These are phyloP conservation scores for Strigamia transsilvanica DNA, from an alignment of 2,888 invertebrate genomes.

Conservation along the genomic window DNA sequence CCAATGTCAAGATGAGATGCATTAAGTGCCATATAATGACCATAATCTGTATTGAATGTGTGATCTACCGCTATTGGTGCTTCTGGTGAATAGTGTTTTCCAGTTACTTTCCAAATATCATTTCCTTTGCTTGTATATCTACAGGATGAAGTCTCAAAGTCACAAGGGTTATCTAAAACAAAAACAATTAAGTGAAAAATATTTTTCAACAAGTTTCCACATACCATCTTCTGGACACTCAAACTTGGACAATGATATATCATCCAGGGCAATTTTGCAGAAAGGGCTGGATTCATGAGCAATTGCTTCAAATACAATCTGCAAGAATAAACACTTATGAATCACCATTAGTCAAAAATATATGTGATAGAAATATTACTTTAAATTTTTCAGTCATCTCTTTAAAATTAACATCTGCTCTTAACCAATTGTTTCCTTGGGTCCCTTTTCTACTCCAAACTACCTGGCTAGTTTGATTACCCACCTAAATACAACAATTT, in stretches of 20 bases:
- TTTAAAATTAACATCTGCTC: not conserved
- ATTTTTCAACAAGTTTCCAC: no score
- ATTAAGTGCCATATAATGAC: not conserved
- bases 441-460: not conserved
- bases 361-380: not conserved
- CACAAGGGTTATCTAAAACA: not conserved
- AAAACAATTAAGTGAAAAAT: not conserved
- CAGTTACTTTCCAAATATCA: not conserved
- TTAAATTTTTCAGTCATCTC: not conserved
- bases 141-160: not conserved
- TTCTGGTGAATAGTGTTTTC: not conserved
- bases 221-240: not conserved
- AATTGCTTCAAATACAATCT: slow-evolving; percentile 24
- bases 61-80: not conserved
- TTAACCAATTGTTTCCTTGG: not conserved
- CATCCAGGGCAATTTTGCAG: not conserved
- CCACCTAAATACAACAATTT: not conserved
- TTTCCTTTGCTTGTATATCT: not conserved
- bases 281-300: not conserved
- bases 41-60: slow-evolving; percentile 14
- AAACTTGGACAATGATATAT: not conserved
- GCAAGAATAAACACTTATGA: not conserved
- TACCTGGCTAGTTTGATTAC: not conserved
- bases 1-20: not conserved
- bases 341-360: not conserved